Base-by-base conservation (phyloP, 2,888 invertebrate genomes). In the Drosophila mettleri region DNA sequence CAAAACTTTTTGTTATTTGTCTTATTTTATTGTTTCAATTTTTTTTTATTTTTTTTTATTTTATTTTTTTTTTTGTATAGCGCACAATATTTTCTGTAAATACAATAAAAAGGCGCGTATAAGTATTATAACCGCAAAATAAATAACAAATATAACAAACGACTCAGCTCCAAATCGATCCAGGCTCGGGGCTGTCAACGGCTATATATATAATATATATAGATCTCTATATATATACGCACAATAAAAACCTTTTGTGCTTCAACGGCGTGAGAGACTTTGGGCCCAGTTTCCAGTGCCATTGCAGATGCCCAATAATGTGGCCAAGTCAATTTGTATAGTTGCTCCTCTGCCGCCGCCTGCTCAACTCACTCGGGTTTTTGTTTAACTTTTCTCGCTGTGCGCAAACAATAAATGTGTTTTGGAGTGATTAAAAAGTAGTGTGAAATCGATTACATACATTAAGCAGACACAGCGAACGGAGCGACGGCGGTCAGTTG, bases 111-210 rank as follows among this genome's bases (percentile, higher is more conserved):
- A 72, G 70, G 58, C 70, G 70, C 59, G 77, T 65, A 69, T 80
- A 80, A 69, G 83, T 84, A 83, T 84, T 71, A 86, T 86, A 86
- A 84, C 83, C 86, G 85, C 83, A 86, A 86, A 86, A 84, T 84
- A 84, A 84, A 84, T 84, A 84, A 84, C 83, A 83, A 83, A 83
- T 86, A 86, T 85, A 78, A 85, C 86, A 86, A 79, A 86, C 86
- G 74, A 45, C 69, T 53, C 24, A 14, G 51, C 39, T 31, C 41
- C 48, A 62, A 65, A 62, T 72, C 55, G 58, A 58, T 33, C 65
- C 33, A 24, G 45, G 63, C 49, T 41, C 51, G 27, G 38, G 48
- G 84, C 86, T 86, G 84, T 83, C 84, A 83, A 83, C 81, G 86
- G 45, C 63, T 69, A 82, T 4, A 45, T 16, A 24, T 6, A 27